phyloP scores from a whole-genome alignment of 2,888 invertebrate species.

The Acronicta alni region DNA sequence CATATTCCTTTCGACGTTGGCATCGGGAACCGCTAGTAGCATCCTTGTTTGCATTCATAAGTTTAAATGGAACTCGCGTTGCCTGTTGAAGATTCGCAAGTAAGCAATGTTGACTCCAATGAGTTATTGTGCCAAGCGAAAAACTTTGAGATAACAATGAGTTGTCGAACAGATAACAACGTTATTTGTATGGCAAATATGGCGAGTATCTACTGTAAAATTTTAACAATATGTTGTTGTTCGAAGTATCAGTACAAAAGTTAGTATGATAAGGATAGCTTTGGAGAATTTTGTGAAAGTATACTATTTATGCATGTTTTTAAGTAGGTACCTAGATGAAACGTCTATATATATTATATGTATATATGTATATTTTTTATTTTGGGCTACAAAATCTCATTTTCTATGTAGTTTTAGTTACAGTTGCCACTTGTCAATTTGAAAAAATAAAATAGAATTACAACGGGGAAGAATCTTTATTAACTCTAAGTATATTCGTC shows the following conservation, averaged over 20 bases:
- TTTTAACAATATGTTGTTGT: not conserved
- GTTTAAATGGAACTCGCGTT: slow-evolving; percentile 19
- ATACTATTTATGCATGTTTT: too few relatives aligned
- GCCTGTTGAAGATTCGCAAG: slow-evolving; percentile 15
- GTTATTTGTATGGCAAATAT: slow-evolving; percentile 10
- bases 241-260: not conserved
- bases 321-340: too few relatives aligned
- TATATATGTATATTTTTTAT: too few relatives aligned
- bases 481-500: too few relatives aligned
- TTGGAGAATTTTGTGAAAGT: too few relatives aligned
- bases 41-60: slow-evolving; percentile 39
- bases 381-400: too few relatives aligned
- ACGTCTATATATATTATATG: too few relatives aligned
- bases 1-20: not conserved
- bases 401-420: too few relatives aligned
- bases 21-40: slow-evolving; percentile 9
- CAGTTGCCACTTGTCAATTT: too few relatives aligned
- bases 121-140: slow-evolving; percentile 22
- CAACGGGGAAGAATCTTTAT: too few relatives aligned
- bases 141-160: slow-evolving; percentile 28
- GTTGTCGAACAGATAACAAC: slow-evolving; percentile 10
- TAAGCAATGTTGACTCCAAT: slow-evolving; percentile 23
- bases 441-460: too few relatives aligned
- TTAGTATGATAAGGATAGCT: too few relatives aligned
- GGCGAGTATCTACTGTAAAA: not conserved